Conservation (phyloP, 2,888 invertebrate species). For the Strigamia transsilvanica region DNA sequence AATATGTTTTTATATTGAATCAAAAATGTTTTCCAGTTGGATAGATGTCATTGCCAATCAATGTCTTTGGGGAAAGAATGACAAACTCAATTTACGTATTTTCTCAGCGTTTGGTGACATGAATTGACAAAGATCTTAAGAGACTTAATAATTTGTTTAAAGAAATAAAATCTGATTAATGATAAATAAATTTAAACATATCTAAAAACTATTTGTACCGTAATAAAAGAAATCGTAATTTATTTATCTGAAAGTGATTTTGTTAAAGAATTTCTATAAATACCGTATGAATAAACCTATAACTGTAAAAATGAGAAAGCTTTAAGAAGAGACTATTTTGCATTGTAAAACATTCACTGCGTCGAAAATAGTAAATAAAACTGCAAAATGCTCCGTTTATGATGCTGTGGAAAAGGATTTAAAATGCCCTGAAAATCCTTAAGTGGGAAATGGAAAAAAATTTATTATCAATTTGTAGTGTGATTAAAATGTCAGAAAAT, state of each 20-base stretch:
- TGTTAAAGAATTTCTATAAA: background rate
- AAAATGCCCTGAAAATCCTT: background rate
- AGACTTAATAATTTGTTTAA: background rate
- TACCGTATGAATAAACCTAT: background rate
- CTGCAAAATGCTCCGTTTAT: constrained; percentile 5
- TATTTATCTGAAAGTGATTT: background rate
- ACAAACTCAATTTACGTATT: constrained; percentile 18
- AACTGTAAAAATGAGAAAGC: background rate
- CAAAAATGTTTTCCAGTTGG: background rate
- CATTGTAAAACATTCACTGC: constrained; percentile 1
- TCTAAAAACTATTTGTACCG: background rate
- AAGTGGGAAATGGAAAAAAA: background rate
- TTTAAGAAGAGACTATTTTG: background rate
- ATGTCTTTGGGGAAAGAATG: background rate
- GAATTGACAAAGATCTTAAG: constrained; percentile 22
- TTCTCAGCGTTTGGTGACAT: constrained; percentile 1
- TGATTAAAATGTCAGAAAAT: background rate
- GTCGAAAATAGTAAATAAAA: background rate
- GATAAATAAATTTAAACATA: background rate
- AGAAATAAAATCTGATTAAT: background rate
- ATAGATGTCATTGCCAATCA: constrained; percentile 36
- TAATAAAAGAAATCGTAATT: too few relatives aligned
- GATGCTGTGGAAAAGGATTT: constrained; percentile 3
- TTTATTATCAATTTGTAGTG: constrained; percentile 3
- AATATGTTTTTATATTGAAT: constrained; percentile 17